Evolutionary conservation across 2,888 invertebrate genomes (phyloP).

Genomic region (Antitype chi): DNA sequence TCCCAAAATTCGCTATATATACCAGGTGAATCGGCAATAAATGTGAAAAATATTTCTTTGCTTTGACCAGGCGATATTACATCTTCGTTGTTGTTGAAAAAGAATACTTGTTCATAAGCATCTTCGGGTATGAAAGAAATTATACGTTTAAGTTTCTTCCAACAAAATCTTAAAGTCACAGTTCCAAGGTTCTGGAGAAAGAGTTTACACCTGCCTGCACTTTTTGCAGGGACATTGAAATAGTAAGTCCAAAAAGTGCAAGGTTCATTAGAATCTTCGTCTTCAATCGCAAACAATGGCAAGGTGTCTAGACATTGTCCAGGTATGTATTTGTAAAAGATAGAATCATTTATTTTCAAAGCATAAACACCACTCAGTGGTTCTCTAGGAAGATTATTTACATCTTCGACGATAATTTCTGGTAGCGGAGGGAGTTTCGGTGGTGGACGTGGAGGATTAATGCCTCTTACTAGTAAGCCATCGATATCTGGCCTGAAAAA

Average conservation of each 20-base stretch:
- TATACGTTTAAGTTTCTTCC: slow-evolving; percentile 82
- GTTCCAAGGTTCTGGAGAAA: slow-evolving; percentile 89
- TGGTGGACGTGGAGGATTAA: slow-evolving; percentile 75
- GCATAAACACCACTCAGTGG: slow-evolving; percentile 75
- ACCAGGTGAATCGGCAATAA: slow-evolving; percentile 81
- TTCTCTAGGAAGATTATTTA: slow-evolving; percentile 45
- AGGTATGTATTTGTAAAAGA: slow-evolving; percentile 77
- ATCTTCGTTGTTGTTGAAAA: slow-evolving; percentile 90
- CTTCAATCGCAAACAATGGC: slow-evolving; percentile 64
- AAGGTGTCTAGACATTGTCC: slow-evolving; percentile 71
- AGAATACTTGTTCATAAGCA: slow-evolving; percentile 84
- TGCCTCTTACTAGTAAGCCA: slow-evolving; percentile 80
- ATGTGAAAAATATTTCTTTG: slow-evolving; percentile 85
- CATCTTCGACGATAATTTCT: slow-evolving; percentile 67
- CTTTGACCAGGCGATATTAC: slow-evolving; percentile 88
- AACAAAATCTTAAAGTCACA: slow-evolving; percentile 85
- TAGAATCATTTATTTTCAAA: slow-evolving; percentile 82
- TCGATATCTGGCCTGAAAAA: slow-evolving; percentile 78
- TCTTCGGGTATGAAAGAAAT: slow-evolving; percentile 80
- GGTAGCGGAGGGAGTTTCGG: slow-evolving; percentile 76
- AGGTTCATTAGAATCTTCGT: slow-evolving; percentile 74
- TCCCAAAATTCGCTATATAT: slow-evolving; percentile 88
- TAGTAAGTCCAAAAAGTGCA: slow-evolving; percentile 85
- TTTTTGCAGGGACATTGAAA: slow-evolving; percentile 80
- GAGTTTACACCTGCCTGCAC: slow-evolving; percentile 81